Percentiles rank a stretch among this genome's conserved stretches.
phyloP scores from a whole-genome alignment of 1,140 invertebrate species.

The Drosophila insularis region DNA sequence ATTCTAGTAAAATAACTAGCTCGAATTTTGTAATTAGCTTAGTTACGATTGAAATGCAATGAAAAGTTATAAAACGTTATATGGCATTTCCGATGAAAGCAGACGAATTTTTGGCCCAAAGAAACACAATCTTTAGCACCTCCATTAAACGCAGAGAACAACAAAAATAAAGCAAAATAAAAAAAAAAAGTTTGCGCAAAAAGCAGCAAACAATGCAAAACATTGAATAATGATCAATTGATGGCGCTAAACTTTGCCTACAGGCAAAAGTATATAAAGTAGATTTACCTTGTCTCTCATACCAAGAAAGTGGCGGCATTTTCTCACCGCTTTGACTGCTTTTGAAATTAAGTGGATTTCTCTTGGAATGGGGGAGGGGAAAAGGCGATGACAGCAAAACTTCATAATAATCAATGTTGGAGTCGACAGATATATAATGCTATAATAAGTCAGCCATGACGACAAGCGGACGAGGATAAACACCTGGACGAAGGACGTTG shows the following conservation, averaged over 20 bases:
- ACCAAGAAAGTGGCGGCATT: not conserved
- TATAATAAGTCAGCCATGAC: conserved; percentile 53
- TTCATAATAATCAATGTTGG: conserved; percentile 66
- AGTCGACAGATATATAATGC: conserved; percentile 40
- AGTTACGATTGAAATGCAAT: too few species aligned
- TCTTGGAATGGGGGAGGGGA: not conserved
- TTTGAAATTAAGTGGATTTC: conserved; percentile 57
- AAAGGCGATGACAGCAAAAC: conserved; percentile 30
- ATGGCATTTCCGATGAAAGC: not conserved
- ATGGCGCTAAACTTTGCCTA: conserved; percentile 46
- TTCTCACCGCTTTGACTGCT: conserved; percentile 10
- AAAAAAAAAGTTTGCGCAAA: not conserved
- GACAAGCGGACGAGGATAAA: conserved; percentile 19
- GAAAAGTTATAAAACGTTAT: too few species aligned
- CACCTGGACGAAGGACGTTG: conserved; percentile 39
- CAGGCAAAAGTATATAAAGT: conserved; percentile 13
- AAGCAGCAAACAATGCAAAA: conserved; percentile 29
- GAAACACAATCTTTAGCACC: conserved; percentile 14
- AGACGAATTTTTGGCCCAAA: not conserved
- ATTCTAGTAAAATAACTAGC: too few species aligned
- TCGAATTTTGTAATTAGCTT: too few species aligned
- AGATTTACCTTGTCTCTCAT: not conserved
- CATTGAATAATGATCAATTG: conserved; percentile 62
- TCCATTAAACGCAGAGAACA: conserved; percentile 22
- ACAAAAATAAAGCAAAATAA: not conserved